Evolutionary conservation across 2,888 invertebrate species (phyloP), one percentile per base, ranked within the genome.

Genomic region (Oligia strigilis): DNA sequence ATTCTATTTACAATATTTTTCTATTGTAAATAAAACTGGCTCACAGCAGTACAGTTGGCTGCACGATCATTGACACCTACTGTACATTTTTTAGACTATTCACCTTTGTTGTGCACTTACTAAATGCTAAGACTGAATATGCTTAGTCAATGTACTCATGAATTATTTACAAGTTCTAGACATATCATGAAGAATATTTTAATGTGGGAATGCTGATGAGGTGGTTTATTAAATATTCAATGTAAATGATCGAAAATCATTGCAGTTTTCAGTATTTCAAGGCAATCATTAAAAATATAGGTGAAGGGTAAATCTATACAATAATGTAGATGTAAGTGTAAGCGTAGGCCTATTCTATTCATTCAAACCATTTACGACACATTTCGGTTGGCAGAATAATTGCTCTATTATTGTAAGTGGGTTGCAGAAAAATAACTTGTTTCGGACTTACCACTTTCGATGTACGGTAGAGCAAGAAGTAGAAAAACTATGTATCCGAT

Each of bases 401-500:
- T 82, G 78, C 84, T 88, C 80, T 89, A 73, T 81, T 82, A 77
- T 79, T 86, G 79, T 82, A 88, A 81, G 79, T 89, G 82, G 78
- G 78, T 86, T 84, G 82, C 69, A 80, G 75, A 80, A 85, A 83
- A 85, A 81, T 82, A 78, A 78, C 72, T 80, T 80, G 69, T 75
- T 84, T 80, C 46, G 58, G 72, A 97, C 98, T 98, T 93, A 98
- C 98, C 98, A 96, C 98, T 98, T 96, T 98, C 98, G 94, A 98
- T 98, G 95, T 97, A 97, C 91, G 98, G 98, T 93, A 98, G 97
- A 93, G 98, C 97, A 93, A 98, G 97, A 93, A 98, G 97, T 95
- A 98, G 97, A 96, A 98, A 98, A 93, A 97, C 97, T 95, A 97
- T 97, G 96, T 98, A 98, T 97, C 97, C 97, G 97, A 97, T 97